Conservation (phyloP, 2,113 vertebrate genomes). For the Petroica traversi region DNA sequence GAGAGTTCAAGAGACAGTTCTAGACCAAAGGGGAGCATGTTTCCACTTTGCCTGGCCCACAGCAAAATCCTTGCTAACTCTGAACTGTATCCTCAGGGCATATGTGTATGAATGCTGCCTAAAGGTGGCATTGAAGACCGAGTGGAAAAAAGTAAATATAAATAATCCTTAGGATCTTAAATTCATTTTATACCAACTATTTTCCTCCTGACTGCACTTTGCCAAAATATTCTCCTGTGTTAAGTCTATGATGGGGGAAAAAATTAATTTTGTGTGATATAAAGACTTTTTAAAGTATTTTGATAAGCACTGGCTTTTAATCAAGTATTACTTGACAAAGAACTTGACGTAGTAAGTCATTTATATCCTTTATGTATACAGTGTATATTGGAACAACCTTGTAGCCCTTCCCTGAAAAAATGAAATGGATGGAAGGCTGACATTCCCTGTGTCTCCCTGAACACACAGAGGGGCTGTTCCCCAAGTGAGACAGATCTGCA, state of each 20-base stretch:
- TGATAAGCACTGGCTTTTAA: slow-evolving; percentile 1
- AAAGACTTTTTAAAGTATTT: neutral
- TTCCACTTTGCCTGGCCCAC: neutral
- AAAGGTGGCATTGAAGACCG: neutral
- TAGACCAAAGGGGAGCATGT: neutral
- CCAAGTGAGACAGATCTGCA: neutral
- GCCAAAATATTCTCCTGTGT: neutral
- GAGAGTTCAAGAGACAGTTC: neutral
- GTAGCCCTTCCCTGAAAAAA: neutral
- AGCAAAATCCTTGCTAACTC: neutral
- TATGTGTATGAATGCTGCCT: neutral
- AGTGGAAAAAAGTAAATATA: neutral
- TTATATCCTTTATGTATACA: neutral
- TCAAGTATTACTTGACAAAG: neutral
- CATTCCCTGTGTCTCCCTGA: neutral
- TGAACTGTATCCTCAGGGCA: neutral
- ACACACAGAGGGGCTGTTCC: neutral
- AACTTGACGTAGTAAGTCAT: neutral
- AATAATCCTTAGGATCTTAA: neutral
- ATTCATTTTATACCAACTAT: neutral
- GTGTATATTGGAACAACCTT: neutral
- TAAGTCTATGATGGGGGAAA: neutral
- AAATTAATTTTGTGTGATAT: neutral
- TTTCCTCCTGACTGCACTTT: neutral
- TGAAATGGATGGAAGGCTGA: neutral